Evolutionary conservation across 2,113 vertebrate genomes (phyloP).

Genomic region (Thunnus maccoyii): DNA sequence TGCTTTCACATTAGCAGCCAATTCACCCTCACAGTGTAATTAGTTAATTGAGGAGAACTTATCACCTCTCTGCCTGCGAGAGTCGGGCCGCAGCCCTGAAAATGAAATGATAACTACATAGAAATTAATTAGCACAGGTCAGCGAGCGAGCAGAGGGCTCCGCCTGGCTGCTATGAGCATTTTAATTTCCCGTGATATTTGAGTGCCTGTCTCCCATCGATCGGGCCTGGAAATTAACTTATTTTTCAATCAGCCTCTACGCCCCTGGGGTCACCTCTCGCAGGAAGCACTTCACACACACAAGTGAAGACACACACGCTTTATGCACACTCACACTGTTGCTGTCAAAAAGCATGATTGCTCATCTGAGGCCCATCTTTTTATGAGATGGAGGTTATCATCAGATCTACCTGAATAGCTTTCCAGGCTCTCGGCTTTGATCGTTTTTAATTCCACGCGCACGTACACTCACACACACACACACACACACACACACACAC

Average conservation of each 20-base stretch:
- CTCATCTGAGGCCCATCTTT: slow-evolving; percentile 87
- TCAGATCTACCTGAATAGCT: slow-evolving; percentile 84
- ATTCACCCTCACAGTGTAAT: slow-evolving; percentile 91
- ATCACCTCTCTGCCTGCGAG: slow-evolving; percentile 73
- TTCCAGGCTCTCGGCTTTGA: slow-evolving; percentile 74
- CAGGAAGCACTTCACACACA: slow-evolving; percentile 83
- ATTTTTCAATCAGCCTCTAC: slow-evolving; percentile 98
- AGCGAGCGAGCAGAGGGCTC: slow-evolving; percentile 72
- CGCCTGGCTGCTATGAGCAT: slow-evolving; percentile 71
- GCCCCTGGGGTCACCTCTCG: slow-evolving; percentile 92
- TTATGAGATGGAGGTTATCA: slow-evolving; percentile 84
- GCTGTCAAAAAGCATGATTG: slow-evolving; percentile 76
- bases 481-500: slow-evolving; percentile 37
- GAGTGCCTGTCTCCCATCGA: slow-evolving; percentile 96
- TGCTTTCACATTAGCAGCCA: slow-evolving; percentile 90
- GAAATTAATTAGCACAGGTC: slow-evolving; percentile 96
- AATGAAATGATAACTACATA: slow-evolving; percentile 87
- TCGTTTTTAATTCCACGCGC: slow-evolving; percentile 83
- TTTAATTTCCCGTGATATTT: slow-evolving; percentile 99
- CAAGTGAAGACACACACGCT: not conserved
- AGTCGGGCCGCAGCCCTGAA: slow-evolving; percentile 62
- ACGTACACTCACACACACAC: slow-evolving; percentile 17
- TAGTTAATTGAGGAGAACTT: slow-evolving; percentile 94
- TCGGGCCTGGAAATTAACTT: slow-evolving; percentile 98
- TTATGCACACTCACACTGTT: slow-evolving; percentile 51